A percentile compares a stretch with the other conserved stretches of the same genome.
Conservation (phyloP, 2,797 vertebrate species). For the Vultur gryphus region DNA sequence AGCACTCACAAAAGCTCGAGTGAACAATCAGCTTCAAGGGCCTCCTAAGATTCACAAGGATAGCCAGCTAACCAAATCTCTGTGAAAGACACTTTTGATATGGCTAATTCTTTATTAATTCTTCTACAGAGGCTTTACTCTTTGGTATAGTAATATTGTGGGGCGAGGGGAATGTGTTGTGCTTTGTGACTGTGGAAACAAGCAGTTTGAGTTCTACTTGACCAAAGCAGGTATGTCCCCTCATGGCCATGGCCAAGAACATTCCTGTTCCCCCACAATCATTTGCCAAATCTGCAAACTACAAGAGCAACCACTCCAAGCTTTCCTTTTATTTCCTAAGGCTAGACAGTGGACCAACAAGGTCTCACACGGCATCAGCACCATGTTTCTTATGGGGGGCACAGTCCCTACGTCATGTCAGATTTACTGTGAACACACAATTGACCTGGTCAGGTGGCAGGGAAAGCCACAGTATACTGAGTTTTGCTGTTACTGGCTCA, state of each 20-base stretch:
- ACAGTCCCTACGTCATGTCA: fast-evolving
- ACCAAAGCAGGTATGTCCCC: not conserved
- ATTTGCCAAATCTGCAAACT: not conserved
- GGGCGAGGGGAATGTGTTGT: not conserved
- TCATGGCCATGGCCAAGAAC: fast-evolving
- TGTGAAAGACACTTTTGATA: not conserved
- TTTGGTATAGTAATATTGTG: not conserved
- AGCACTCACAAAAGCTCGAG: not conserved
- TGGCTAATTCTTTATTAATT: not conserved
- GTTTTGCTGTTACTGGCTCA: not conserved
- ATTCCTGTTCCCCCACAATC: not conserved
- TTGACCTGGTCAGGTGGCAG: not conserved
- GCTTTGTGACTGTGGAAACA: not conserved
- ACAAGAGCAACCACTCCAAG: not conserved
- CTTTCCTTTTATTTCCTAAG: not conserved
- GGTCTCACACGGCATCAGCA: not conserved
- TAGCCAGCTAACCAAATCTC: not conserved
- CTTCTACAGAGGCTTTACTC: not conserved
- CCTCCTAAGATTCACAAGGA: not conserved
- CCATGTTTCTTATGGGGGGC: fast-evolving
- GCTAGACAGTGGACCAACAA: not conserved
- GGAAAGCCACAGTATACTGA: fast-evolving
- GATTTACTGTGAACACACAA: not conserved
- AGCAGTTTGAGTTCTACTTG: not conserved
- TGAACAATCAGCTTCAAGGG: not conserved